Evolutionary conservation across 2,113 vertebrate species (phyloP).

Genomic region (Pterocles orientalis): DNA sequence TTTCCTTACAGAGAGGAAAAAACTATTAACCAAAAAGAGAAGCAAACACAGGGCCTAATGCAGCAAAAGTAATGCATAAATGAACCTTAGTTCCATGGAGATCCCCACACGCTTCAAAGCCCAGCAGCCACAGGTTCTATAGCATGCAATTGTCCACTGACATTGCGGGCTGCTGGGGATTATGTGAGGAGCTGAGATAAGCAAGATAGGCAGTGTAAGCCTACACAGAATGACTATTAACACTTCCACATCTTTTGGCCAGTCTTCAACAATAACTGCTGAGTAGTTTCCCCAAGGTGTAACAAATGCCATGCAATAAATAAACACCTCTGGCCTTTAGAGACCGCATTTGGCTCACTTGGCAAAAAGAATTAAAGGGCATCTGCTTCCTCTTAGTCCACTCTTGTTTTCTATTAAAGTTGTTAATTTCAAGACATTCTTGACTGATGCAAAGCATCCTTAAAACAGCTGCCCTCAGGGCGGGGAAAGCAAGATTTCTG

Average conservation of each 20-base stretch:
- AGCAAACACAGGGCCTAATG: neutral
- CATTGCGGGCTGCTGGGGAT: neutral
- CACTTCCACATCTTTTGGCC: neutral
- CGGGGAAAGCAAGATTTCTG: neutral
- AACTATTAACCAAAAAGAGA: neutral
- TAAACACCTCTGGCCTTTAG: neutral
- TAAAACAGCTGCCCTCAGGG: neutral
- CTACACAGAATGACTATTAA: neutral
- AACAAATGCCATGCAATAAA: neutral
- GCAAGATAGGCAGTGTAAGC: neutral
- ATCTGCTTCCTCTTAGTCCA: neutral
- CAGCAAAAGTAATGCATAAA: neutral
- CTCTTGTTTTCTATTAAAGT: neutral
- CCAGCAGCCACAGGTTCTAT: neutral
- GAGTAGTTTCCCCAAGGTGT: neutral
- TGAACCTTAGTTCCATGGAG: neutral
- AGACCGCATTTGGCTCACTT: neutral
- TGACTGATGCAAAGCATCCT: neutral
- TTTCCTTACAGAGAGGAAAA: conserved; percentile 19
- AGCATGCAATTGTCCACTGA: neutral
- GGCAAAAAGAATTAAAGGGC: neutral
- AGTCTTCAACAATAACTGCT: neutral
- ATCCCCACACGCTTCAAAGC: neutral
- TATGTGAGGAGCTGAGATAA: neutral
- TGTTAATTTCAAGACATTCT: neutral